phyloP scores from a whole-genome alignment of 2,888 invertebrate species.

The Furcula furcula region DNA sequence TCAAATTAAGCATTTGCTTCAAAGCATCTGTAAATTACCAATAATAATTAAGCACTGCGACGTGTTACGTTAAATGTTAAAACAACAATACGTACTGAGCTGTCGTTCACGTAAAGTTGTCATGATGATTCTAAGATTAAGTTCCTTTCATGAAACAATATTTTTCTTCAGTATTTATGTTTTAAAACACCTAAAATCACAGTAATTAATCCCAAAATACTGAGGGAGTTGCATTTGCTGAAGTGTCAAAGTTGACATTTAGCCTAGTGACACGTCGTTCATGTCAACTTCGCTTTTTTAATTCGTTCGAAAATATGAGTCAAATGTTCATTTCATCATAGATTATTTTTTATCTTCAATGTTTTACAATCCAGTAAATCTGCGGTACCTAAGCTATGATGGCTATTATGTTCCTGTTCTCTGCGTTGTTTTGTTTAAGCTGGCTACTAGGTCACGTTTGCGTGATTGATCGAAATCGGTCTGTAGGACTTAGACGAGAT shows the following conservation, averaged over 20 bases:
- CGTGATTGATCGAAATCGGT: no score
- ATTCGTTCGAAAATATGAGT: slow-evolving; percentile 1
- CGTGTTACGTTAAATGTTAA: slow-evolving; percentile 17
- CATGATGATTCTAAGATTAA: slow-evolving; percentile 19
- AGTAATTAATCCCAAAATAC: slow-evolving; percentile 1
- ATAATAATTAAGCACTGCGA: slow-evolving; percentile 20
- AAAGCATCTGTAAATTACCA: slow-evolving; percentile 87
- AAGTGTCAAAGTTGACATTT: slow-evolving; percentile 29
- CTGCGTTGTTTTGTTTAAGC: no score
- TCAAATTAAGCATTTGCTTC: slow-evolving; percentile 97
- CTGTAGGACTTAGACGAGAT: no score
- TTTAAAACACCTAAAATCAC: slow-evolving; percentile 9
- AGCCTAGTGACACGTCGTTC: slow-evolving; percentile 25
- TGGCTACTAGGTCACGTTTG: no score
- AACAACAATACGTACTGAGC: slow-evolving; percentile 38
- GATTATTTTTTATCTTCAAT: not conserved
- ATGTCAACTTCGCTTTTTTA: no score
- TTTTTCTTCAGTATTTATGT: slow-evolving; percentile 16
- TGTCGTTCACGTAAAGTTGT: slow-evolving; percentile 46
- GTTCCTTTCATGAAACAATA: slow-evolving; percentile 17
- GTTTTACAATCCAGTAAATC: no score
- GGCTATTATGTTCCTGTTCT: no score
- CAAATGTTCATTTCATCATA: no score
- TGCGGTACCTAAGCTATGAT: no score
- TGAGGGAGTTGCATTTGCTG: slow-evolving; percentile 12